Percentiles rank a stretch among this genome's conserved stretches.
Conservation (phyloP, 2,888 invertebrate species). For the Pseudolycoriella hygida region DNA sequence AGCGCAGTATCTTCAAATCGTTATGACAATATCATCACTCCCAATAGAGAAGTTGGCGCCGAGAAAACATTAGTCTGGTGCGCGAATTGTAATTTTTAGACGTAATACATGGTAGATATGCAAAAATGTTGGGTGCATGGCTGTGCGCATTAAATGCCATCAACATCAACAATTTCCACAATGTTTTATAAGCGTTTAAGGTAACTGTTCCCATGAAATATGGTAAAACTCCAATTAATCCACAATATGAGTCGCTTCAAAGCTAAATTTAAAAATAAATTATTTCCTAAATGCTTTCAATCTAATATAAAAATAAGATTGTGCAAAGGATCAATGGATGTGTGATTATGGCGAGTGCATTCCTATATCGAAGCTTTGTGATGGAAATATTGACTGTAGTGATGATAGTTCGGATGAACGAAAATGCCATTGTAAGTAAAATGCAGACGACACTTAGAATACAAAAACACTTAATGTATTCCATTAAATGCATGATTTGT, state of each 20-base stretch:
- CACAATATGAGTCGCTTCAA: background rate
- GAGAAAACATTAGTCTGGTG: too few relatives aligned
- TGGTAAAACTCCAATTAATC: background rate
- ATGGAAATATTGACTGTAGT: constrained; percentile 50
- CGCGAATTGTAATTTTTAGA: too few relatives aligned
- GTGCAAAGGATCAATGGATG: constrained; percentile 48
- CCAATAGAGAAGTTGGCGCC: too few relatives aligned
- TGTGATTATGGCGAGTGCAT: constrained; percentile 57
- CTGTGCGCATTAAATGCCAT: too few relatives aligned
- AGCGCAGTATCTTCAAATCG: too few relatives aligned
- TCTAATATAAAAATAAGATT: constrained; percentile 33
- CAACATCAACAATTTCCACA: too few relatives aligned
- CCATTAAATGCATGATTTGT: background rate
- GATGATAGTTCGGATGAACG: constrained; percentile 55
- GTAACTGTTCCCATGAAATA: too few relatives aligned
- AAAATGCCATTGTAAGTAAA: constrained; percentile 33
- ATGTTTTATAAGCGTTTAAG: too few relatives aligned
- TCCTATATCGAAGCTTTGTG: constrained; percentile 38
- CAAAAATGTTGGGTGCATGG: too few relatives aligned
- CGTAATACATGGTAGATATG: too few relatives aligned
- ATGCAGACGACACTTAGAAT: background rate
- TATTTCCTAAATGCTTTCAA: constrained; percentile 18
- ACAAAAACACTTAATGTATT: background rate
- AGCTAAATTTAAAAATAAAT: background rate
- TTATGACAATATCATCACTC: too few relatives aligned